Evolutionary conservation across 2,113 vertebrate genomes (phyloP), one percentile per base, ranked within the genome.

Genomic region (Mystacornis crossleyi): DNA sequence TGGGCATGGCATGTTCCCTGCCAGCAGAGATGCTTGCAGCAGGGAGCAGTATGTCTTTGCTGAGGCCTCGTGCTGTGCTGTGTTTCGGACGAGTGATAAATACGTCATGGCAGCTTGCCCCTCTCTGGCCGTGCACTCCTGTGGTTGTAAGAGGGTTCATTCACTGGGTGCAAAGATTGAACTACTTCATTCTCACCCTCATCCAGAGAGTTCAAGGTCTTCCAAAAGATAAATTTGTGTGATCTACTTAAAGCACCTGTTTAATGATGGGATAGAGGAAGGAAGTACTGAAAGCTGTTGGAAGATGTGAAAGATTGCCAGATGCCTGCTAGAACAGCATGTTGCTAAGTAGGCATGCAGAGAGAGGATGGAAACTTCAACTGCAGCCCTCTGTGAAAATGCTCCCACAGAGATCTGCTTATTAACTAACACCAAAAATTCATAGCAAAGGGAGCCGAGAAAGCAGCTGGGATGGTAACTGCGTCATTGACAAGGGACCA

Each of bases 311-410:
- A 82, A 66, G 64, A 91, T 96, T 87, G 77, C 58, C 87, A 94
- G 87, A 91, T 93, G 81, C 87, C 92, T 90, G 73, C 77, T 87
- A 70, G 90, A 91, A 85, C 87, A 95, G 93, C 26, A 4, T 77
- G 84, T 80, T 75, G 47, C 79, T 95, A 83, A 88, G 54, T 34
- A 91, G 64, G 70, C 75, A 88, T 1, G 1, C 81, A 64, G 92
- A 90, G 80, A 78, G 18, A 81, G 48, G 54, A 83, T 74, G 62
- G 74, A 48, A 85, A 62, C 66, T 88, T 91, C 66, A 77, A 21
- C 86, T 53, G 61, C 58, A 61, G 40, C 45, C 79, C 50, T 89
- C 58, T 31, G 9, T 67, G 55, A 78, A 95, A 97, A 93, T 55
- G 86, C 33, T 95, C 67, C 94, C 58, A 73, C 71, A 71, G 92